Percentiles rank a stretch among this genome's conserved stretches.
These are phyloP conservation scores for Microctonus hyperodae DNA, from an alignment of 2,888 invertebrate species.

Conservation along the genomic window DNA sequence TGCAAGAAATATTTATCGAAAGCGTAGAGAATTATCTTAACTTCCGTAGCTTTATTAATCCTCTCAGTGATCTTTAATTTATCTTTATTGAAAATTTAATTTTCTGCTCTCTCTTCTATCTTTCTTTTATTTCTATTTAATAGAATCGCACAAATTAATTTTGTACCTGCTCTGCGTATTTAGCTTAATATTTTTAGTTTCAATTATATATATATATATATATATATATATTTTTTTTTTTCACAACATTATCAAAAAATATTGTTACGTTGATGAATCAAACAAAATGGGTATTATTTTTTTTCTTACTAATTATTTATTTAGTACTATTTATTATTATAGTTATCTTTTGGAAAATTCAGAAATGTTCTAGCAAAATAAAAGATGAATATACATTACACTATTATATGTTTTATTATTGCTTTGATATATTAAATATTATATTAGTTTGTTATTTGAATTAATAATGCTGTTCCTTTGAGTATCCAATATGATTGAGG, in stretches of 20 bases:
- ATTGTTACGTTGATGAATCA: not conserved
- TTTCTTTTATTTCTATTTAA: not conserved
- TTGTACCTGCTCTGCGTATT: conserved; percentile 2
- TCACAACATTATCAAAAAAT: not conserved
- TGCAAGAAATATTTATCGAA: conserved; percentile 64
- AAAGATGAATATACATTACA: too few relatives aligned
- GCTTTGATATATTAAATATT: not conserved
- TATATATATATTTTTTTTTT: not conserved
- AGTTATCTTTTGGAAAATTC: too few relatives aligned
- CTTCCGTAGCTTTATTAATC: not conserved
- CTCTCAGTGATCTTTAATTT: conserved; percentile 11
- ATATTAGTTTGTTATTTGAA: conserved; percentile 77
- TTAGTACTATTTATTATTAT: not conserved
- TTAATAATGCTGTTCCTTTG: conserved; percentile 86
- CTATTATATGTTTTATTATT: not conserved
- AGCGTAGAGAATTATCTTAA: conserved; percentile 62
- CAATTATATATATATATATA: not conserved
- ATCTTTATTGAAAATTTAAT: not conserved
- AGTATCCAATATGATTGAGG: conserved; percentile 84
- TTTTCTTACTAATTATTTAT: not conserved
- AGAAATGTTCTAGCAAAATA: too few relatives aligned
- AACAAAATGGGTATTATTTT: not conserved
- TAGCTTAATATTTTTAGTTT: not conserved
- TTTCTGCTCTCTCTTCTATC: not conserved
- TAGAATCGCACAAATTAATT: not conserved